phyloP scores from a whole-genome alignment of 2,888 invertebrate species.

The Drosophila hawaiiensis region DNA sequence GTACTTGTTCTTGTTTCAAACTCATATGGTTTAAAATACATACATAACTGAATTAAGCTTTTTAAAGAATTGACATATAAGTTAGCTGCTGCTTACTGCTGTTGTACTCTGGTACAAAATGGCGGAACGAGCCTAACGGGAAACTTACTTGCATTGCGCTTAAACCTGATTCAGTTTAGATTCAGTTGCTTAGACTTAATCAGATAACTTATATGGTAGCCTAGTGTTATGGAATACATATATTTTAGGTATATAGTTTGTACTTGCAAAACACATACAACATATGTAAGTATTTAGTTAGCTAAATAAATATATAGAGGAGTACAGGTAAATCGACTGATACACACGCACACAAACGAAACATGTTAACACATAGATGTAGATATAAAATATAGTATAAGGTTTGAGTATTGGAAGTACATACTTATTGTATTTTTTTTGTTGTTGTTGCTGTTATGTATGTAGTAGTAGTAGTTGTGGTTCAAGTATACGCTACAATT shows the following conservation, averaged over 20 bases:
- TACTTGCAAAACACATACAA: slow-evolving; percentile 51
- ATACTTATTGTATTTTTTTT: slow-evolving; percentile 28
- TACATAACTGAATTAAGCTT: slow-evolving; percentile 56
- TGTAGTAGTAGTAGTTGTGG: slow-evolving; percentile 40
- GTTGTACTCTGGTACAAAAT: slow-evolving; percentile 21
- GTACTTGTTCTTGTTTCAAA: slow-evolving; percentile 41
- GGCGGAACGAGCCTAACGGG: slow-evolving; percentile 28
- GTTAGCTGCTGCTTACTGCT: slow-evolving; percentile 28
- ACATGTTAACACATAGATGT: slow-evolving; percentile 31
- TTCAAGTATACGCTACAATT: slow-evolving; percentile 48
- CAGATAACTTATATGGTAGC: slow-evolving; percentile 59
- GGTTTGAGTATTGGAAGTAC: slow-evolving; percentile 15
- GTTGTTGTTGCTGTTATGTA: slow-evolving; percentile 28
- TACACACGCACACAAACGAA: slow-evolving; percentile 29
- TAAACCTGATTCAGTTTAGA: slow-evolving; percentile 3
- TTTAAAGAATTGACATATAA: slow-evolving; percentile 7
- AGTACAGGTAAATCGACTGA: slow-evolving; percentile 17
- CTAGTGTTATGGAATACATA: slow-evolving; percentile 35
- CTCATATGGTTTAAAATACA: slow-evolving; percentile 54
- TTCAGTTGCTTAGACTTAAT: slow-evolving; percentile 30
- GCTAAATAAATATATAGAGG: slow-evolving; percentile 21
- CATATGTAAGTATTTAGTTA: slow-evolving; percentile 42
- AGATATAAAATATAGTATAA: slow-evolving; percentile 4
- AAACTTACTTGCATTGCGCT: slow-evolving; percentile 45
- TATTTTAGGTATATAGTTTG: slow-evolving; percentile 14